These are phyloP conservation scores for Asarcornis scutulata DNA, from an alignment of 2,113 vertebrate species.

Conservation along the genomic window DNA sequence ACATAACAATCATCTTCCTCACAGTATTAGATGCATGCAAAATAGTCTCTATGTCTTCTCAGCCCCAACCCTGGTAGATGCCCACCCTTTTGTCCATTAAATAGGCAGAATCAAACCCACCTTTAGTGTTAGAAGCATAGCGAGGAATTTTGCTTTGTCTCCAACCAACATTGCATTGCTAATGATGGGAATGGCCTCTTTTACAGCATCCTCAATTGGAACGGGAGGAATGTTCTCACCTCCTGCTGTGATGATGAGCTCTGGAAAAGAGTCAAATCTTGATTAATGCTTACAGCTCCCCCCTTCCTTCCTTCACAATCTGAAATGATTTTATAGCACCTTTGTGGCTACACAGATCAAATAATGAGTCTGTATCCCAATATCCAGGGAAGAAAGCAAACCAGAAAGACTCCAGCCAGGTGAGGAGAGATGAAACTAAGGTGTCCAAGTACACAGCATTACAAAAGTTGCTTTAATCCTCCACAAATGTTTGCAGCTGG, in stretches of 20 bases:
- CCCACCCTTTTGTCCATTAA: not conserved
- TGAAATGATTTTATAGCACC: not conserved
- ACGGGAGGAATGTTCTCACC: conserved; percentile 90
- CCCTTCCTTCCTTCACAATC: not conserved
- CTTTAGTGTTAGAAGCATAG: conserved; percentile 92
- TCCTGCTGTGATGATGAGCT: conserved; percentile 91
- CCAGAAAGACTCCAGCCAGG: not conserved
- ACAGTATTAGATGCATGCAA: accelerated
- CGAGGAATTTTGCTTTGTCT: conserved; percentile 89
- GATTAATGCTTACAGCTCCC: not conserved
- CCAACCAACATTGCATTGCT: conserved; percentile 93
- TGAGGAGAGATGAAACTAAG: not conserved
- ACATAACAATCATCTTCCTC: accelerated
- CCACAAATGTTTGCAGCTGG: accelerated
- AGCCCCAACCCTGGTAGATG: not conserved
- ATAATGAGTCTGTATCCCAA: not conserved
- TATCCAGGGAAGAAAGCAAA: not conserved
- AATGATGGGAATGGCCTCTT: conserved; percentile 86
- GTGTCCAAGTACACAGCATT: not conserved
- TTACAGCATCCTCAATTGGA: conserved; percentile 87
- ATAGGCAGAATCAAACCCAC: conserved; percentile 48
- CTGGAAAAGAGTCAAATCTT: conserved; percentile 67
- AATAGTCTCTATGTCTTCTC: not conserved
- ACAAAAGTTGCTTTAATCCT: not conserved
- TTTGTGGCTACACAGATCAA: not conserved